Evolutionary conservation across 2,113 vertebrate species (phyloP).

Genomic region (Python bivittatus): DNA sequence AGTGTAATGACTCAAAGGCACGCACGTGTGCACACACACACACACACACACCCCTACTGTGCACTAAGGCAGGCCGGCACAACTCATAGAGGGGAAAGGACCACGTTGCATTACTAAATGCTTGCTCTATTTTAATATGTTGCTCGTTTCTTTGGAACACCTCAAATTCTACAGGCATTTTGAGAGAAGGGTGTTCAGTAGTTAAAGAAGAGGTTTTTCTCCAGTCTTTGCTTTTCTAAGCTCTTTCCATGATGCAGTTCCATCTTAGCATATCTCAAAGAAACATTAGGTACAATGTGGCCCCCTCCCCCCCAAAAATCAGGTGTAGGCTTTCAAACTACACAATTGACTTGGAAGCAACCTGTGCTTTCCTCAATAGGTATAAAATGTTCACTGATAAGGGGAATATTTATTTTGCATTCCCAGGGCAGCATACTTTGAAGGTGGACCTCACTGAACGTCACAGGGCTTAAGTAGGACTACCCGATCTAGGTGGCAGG

Average conservation of each 20-base stretch:
- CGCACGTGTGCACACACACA: too few species aligned
- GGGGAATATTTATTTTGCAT: background rate
- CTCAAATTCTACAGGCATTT: background rate
- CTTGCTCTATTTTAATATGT: background rate
- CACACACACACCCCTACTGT: background rate
- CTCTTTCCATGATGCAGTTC: background rate
- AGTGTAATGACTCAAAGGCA: background rate
- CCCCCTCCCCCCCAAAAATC: background rate
- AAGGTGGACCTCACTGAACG: background rate
- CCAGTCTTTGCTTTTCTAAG: background rate
- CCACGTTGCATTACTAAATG: background rate
- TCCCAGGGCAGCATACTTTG: background rate
- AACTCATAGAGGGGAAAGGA: background rate
- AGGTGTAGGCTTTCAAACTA: too few species aligned
- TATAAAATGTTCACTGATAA: background rate
- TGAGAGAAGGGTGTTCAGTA: background rate
- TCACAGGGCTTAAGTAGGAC: background rate
- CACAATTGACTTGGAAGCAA: background rate
- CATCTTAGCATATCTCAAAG: background rate
- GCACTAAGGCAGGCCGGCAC: background rate
- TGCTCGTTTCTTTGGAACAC: background rate
- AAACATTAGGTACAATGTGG: background rate
- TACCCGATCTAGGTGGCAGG: background rate
- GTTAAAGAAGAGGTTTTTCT: background rate
- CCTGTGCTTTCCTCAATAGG: background rate